phyloP scores from a whole-genome alignment of 2,888 invertebrate species.

The Chouioia cunea region DNA sequence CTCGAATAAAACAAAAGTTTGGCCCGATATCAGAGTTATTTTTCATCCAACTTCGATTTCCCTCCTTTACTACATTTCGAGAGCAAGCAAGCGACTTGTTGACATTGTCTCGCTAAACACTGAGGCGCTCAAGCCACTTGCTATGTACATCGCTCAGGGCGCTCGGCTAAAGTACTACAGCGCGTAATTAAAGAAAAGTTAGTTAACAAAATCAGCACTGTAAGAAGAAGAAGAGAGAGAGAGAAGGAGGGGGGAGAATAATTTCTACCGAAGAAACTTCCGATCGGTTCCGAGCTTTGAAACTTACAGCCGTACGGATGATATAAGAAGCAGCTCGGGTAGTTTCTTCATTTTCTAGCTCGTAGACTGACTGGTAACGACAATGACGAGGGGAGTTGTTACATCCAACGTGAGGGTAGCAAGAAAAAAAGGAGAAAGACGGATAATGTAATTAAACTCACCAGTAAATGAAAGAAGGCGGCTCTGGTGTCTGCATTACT shows the following conservation, averaged over 20 bases:
- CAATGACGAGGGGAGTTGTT: background rate
- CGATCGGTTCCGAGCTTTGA: constrained; percentile 5
- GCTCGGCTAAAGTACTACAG: background rate
- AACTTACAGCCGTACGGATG: background rate
- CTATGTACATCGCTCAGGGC: too few relatives aligned
- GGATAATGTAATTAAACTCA: constrained; percentile 55
- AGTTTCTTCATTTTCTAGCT: too few relatives aligned
- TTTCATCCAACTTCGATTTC: background rate
- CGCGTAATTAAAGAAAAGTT: constrained; percentile 6
- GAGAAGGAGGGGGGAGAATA: too few relatives aligned
- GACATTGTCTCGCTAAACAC: too few relatives aligned
- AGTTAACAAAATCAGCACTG: constrained; percentile 3
- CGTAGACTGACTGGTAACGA: too few relatives aligned
- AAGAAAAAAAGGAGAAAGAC: background rate
- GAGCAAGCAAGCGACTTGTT: too few relatives aligned
- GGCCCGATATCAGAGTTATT: background rate
- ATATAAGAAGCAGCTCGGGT: background rate
- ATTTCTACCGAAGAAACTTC: background rate
- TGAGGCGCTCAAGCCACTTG: too few relatives aligned
- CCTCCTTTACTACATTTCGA: too few relatives aligned
- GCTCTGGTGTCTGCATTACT: constrained; percentile 85
- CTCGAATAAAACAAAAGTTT: background rate
- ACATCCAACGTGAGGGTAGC: background rate
- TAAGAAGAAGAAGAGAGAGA: background rate
- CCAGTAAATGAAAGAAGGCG: constrained; percentile 79